These are phyloP conservation scores for Platichthys flesus DNA, from an alignment of 2,113 vertebrate genomes.

Conservation along the genomic window DNA sequence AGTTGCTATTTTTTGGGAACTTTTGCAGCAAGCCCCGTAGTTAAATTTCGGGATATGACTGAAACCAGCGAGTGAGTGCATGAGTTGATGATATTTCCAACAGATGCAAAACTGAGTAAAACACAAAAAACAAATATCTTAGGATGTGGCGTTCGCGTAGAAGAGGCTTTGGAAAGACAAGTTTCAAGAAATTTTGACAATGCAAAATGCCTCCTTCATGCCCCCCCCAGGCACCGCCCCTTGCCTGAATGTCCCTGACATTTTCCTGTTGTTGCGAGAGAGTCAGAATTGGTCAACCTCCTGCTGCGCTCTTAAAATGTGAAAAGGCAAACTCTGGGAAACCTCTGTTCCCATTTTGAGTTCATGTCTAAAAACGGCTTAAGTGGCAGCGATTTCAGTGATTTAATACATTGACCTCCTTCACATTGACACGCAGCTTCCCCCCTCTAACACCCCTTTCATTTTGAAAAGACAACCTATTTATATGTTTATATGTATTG, in stretches of 20 bases:
- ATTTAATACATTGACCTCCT: background rate
- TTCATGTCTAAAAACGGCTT: background rate
- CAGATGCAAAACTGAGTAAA: too few species aligned
- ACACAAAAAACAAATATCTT: too few species aligned
- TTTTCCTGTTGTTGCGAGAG: background rate
- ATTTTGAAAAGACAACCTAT: background rate
- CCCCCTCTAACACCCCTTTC: background rate
- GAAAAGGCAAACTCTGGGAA: background rate
- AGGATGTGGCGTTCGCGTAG: too few species aligned
- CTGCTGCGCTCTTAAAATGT: background rate
- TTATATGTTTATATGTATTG: constrained; percentile 7
- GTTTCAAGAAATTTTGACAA: too few species aligned
- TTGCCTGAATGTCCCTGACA: background rate
- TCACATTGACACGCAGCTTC: background rate
- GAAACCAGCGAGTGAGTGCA: too few species aligned
- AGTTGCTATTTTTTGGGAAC: background rate
- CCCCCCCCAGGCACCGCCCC: too few species aligned
- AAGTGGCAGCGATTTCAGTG: background rate
- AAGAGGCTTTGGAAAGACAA: too few species aligned
- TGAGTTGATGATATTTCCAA: too few species aligned
- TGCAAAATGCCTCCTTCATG: too few species aligned
- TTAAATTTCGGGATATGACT: too few species aligned
- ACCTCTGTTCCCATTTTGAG: background rate
- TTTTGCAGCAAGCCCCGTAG: too few species aligned
- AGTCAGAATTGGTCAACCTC: background rate